Percentiles rank a stretch among this genome's conserved stretches.
These are phyloP conservation scores for Anguilla marmorata DNA, from an alignment of 2,797 vertebrate species.

Conservation along the genomic window DNA sequence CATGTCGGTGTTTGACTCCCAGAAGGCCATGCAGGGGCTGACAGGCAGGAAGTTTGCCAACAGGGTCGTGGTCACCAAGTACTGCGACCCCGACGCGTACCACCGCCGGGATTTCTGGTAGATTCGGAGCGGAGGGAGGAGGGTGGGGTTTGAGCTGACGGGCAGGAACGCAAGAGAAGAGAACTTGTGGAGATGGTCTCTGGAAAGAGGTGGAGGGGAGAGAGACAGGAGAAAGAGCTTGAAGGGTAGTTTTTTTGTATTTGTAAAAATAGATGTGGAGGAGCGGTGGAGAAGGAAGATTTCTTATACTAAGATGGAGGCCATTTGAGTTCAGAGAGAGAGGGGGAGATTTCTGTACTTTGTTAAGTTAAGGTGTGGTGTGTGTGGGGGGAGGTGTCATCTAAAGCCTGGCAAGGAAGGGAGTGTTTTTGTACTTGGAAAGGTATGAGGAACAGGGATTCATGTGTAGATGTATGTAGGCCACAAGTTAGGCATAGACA, in stretches of 20 bases:
- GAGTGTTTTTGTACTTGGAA: conserved; percentile 6
- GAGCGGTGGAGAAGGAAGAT: conserved; percentile 7
- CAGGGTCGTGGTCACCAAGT: conserved; percentile 94
- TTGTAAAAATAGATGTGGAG: conserved; percentile 16
- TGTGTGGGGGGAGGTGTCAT: background rate
- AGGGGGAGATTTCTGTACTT: conserved; percentile 2
- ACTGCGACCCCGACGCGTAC: conserved; percentile 93
- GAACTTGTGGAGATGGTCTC: background rate
- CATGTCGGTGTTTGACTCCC: conserved; percentile 90
- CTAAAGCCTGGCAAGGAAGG: background rate
- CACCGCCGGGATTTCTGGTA: conserved; percentile 94
- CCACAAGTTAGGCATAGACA: background rate
- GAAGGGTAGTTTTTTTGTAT: conserved; percentile 4
- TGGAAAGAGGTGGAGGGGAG: background rate
- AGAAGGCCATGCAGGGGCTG: conserved; percentile 95
- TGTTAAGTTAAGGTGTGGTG: background rate
- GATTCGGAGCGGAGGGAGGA: conserved; percentile 53
- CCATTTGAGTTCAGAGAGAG: background rate
- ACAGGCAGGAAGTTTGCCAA: conserved; percentile 94
- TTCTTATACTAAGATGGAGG: background rate
- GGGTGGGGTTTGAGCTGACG: background rate
- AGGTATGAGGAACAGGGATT: background rate
- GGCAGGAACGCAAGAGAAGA: background rate
- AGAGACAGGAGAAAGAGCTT: background rate
- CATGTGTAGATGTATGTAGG: background rate